These are phyloP conservation scores for Eidolon helvum DNA, from an alignment of 2,113 vertebrate genomes.

Conservation along the genomic window DNA sequence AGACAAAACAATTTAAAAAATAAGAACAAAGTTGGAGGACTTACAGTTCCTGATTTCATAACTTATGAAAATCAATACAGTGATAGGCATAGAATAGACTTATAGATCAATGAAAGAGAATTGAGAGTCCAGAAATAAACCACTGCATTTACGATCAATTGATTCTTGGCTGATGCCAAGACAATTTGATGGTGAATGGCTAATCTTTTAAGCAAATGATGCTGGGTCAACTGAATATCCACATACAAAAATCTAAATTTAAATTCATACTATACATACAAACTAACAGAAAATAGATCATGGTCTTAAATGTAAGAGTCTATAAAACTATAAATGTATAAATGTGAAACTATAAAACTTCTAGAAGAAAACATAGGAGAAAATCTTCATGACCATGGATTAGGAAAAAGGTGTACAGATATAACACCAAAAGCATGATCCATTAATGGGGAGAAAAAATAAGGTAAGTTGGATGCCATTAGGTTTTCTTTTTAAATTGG, in stretches of 20 bases:
- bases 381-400: not conserved
- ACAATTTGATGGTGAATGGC: not conserved
- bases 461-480: not conserved
- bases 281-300: not conserved
- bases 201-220: slow-evolving; percentile 20
- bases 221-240: not conserved
- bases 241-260: slow-evolving; percentile 15
- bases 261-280: not conserved
- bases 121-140: slow-evolving; percentile 3
- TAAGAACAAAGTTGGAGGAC: not conserved
- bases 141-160: not conserved
- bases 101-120: slow-evolving; percentile 9
- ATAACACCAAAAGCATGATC: not conserved
- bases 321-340: not conserved
- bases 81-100: not conserved
- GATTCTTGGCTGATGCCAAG: slow-evolving; percentile 5
- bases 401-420: not conserved
- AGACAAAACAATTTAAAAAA: not conserved
- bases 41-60: not conserved
- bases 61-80: not conserved
- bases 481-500: not conserved
- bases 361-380: not conserved
- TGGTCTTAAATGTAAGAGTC: not conserved
- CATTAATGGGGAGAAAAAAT: not conserved
- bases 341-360: not conserved